phyloP scores from a whole-genome alignment of 64 coral and sea anemone species.

The Pocillopora verrucosa region DNA sequence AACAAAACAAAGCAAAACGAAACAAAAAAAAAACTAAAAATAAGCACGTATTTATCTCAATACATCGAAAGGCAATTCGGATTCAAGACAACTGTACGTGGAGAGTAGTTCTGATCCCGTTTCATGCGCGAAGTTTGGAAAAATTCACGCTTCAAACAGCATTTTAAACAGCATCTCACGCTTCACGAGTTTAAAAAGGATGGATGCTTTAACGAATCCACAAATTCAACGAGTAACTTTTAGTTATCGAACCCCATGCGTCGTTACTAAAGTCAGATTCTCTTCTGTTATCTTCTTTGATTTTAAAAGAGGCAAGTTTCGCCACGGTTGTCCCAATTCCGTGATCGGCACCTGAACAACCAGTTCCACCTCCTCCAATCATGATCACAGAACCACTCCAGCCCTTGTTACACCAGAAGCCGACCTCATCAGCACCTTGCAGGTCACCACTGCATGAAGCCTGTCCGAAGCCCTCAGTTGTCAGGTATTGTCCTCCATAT shows the following conservation, averaged over 20 bases:
- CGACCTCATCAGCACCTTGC: not conserved
- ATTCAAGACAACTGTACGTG: too few relatives aligned
- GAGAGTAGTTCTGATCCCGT: too few relatives aligned
- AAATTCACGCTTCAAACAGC: too few relatives aligned
- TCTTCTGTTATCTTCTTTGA: not conserved
- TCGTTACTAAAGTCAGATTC: not conserved
- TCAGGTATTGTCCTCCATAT: conserved; percentile 1
- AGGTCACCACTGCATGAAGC: not conserved
- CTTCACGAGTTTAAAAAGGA: too few relatives aligned
- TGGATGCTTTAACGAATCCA: not conserved
- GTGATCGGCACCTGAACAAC: not conserved
- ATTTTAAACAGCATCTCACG: too few relatives aligned
- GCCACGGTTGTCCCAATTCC: not conserved
- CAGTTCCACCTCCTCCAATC: conserved; percentile 12
- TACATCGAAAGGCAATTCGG: too few relatives aligned
- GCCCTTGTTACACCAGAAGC: not conserved
- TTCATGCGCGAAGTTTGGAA: too few relatives aligned
- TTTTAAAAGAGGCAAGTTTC: not conserved
- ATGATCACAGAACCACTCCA: conserved; percentile 14
- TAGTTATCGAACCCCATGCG: not conserved
- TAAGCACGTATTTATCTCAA: too few relatives aligned
- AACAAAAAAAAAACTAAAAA: too few relatives aligned
- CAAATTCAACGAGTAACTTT: conserved; percentile 10
- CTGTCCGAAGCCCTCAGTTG: conserved; percentile 1
- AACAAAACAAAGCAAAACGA: too few relatives aligned